Evolutionary conservation across 2,888 invertebrate species (phyloP).

Genomic region (Idaea dimidiata): DNA sequence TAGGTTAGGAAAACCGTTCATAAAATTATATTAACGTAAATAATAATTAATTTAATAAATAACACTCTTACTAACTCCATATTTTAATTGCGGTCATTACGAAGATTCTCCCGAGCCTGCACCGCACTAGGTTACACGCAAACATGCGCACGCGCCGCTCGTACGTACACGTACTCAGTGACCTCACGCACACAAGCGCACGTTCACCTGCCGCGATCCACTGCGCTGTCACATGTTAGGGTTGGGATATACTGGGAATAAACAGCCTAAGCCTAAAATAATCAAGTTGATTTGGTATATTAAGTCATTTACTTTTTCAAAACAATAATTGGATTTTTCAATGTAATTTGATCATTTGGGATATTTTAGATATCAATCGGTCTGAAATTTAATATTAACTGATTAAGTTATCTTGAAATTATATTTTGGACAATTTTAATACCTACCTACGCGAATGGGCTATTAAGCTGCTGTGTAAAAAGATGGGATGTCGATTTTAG

Average conservation of each 20-base stretch:
- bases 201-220: slow-evolving; percentile 68
- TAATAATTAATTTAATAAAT: not conserved
- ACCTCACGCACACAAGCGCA: slow-evolving; percentile 67
- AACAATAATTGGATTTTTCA: too few relatives aligned
- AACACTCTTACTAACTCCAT: slow-evolving; percentile 7
- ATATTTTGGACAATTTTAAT: too few relatives aligned
- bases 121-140: slow-evolving; percentile 32
- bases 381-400: too few relatives aligned
- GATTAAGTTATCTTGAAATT: too few relatives aligned
- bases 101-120: slow-evolving; percentile 25
- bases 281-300: too few relatives aligned
- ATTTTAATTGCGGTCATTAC: slow-evolving; percentile 25
- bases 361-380: too few relatives aligned
- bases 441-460: too few relatives aligned
- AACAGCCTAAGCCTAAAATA: too few relatives aligned
- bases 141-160: slow-evolving; percentile 31
- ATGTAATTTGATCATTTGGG: too few relatives aligned
- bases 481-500: too few relatives aligned
- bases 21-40: not conserved
- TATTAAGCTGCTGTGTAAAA: too few relatives aligned
- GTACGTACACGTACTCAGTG: slow-evolving; percentile 43
- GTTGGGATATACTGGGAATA: slow-evolving; percentile 30
- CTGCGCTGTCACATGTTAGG: slow-evolving; percentile 70
- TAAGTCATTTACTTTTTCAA: too few relatives aligned
- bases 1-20: not conserved